Percentiles rank a stretch among this genome's conserved stretches.
These are phyloP conservation scores for Zosterops borbonicus DNA, from an alignment of 2,113 vertebrate species.

Conservation along the genomic window DNA sequence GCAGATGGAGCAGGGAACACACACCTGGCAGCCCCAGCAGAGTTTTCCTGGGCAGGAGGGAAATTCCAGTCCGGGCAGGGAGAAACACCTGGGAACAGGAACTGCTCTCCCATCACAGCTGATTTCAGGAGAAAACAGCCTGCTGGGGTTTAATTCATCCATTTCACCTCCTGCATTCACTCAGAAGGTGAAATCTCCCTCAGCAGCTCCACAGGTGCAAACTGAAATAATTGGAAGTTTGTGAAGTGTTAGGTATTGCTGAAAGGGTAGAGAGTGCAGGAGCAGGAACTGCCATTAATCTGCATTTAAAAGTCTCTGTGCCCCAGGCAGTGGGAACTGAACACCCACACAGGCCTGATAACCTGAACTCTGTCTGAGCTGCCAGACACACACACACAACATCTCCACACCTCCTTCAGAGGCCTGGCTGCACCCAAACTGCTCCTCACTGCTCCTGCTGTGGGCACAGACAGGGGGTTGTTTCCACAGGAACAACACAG, in stretches of 20 bases:
- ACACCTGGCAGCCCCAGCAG: neutral
- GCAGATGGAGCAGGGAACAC: neutral
- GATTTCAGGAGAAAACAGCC: neutral
- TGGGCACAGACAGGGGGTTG: rapidly evolving
- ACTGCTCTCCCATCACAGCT: rapidly evolving
- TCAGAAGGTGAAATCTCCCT: neutral
- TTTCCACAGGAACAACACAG: neutral
- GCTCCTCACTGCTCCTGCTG: neutral
- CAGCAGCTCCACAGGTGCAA: neutral
- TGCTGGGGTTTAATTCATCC: neutral
- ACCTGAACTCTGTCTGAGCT: neutral
- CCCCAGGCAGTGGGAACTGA: neutral
- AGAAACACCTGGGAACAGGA: neutral
- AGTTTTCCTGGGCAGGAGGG: neutral
- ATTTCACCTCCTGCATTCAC: neutral
- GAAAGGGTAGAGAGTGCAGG: rapidly evolving
- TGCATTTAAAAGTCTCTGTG: neutral
- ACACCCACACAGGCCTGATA: rapidly evolving
- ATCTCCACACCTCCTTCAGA: neutral
- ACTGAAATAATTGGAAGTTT: neutral
- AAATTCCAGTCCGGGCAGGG: neutral
- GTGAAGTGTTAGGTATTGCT: rapidly evolving
- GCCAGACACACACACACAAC: neutral
- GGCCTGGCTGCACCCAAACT: neutral
- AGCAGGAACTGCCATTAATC: neutral